Evolutionary conservation across 1,140 invertebrate species (phyloP).

Genomic region (Mylabris phalerata): DNA sequence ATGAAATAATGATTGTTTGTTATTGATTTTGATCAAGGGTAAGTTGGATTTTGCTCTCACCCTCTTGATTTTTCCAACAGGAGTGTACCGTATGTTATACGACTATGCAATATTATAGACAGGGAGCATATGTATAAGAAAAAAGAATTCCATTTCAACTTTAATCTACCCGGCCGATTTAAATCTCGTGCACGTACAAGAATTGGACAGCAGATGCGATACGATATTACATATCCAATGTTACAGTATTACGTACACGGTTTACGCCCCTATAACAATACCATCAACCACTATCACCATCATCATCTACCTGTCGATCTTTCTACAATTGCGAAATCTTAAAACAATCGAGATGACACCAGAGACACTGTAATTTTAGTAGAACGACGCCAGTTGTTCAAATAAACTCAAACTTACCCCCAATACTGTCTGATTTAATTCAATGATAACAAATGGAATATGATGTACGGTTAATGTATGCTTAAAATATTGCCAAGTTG

Average conservation of each 20-base stretch:
- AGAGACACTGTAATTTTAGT: too few species aligned
- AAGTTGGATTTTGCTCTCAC: too few species aligned
- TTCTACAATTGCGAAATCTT: conserved; percentile 7
- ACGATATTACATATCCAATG: conserved; percentile 29
- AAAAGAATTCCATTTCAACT: conserved; percentile 33
- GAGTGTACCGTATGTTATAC: conserved; percentile 11
- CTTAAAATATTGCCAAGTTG: too few species aligned
- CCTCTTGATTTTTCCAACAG: too few species aligned
- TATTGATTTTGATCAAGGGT: too few species aligned
- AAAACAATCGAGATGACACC: too few species aligned
- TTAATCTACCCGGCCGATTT: conserved; percentile 36
- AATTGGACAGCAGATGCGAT: conserved; percentile 37
- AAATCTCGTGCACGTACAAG: conserved; percentile 36
- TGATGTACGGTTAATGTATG: too few species aligned
- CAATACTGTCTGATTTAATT: too few species aligned
- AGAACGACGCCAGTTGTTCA: too few species aligned
- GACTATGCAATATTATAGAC: conserved; percentile 25
- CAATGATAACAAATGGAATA: too few species aligned
- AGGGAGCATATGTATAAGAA: conserved; percentile 34
- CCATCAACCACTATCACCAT: conserved; percentile 4
- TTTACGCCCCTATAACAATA: conserved; percentile 34
- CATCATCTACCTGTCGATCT: conserved; percentile 21
- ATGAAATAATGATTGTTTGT: too few species aligned
- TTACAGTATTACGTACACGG: conserved; percentile 33
- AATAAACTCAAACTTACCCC: too few species aligned